These are phyloP conservation scores for Gopherus evgoodei DNA, from an alignment of 2,113 vertebrate species.

Conservation along the genomic window DNA sequence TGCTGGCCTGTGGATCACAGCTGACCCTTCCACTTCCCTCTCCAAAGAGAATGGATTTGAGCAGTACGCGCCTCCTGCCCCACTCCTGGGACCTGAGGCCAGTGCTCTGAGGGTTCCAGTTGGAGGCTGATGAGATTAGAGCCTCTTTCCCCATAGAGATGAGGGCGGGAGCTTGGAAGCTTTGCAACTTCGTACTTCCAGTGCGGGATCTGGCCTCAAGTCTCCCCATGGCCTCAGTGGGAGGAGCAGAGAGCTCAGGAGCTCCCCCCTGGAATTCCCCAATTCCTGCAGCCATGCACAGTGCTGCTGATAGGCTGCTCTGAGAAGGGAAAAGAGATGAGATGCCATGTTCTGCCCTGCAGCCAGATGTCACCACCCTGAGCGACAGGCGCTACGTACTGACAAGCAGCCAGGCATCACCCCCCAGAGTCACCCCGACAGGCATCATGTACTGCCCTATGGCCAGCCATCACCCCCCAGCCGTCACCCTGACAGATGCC, in stretches of 20 bases:
- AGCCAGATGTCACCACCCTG: no score
- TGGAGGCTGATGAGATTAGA: neutral
- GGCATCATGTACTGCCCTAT: no score
- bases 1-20: neutral
- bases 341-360: neutral
- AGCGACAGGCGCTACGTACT: no score
- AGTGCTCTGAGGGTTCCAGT: no score
- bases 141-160: neutral
- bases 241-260: neutral
- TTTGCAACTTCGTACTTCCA: neutral
- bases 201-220: neutral
- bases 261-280: neutral
- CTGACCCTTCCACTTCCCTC: neutral
- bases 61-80: neutral
- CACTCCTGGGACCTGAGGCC: neutral
- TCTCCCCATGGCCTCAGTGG: no score
- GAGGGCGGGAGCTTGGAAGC: neutral
- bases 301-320: neutral
- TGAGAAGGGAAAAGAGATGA: neutral
- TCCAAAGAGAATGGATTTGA: neutral
- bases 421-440: no score
- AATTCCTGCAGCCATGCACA: neutral
- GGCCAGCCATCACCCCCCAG: no score
- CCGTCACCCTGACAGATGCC: no score
- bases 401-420: no score